A percentile compares a stretch with the other conserved stretches of the same genome.
Evolutionary conservation across 2,797 vertebrate species (phyloP).

Genomic region (Halcyon chelicuti): DNA sequence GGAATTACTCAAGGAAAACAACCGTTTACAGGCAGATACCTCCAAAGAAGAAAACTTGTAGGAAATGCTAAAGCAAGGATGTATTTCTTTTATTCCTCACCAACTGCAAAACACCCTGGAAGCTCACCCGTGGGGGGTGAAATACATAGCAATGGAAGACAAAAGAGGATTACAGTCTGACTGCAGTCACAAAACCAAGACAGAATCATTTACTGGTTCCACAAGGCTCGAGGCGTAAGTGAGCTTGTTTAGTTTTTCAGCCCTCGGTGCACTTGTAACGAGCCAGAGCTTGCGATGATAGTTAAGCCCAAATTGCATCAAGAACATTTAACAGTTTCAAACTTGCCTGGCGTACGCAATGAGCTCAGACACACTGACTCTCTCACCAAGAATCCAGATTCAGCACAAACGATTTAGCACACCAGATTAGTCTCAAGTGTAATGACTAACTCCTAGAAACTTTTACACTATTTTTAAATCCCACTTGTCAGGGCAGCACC

Average conservation of each 20-base stretch:
- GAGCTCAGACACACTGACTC: constrained; percentile 58
- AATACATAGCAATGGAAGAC: not conserved
- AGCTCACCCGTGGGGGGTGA: not conserved
- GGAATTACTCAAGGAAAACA: not conserved
- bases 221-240: not conserved
- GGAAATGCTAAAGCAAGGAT: not conserved
- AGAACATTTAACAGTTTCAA: constrained; percentile 70
- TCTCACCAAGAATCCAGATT: constrained; percentile 42
- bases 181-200: constrained; percentile 13
- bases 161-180: constrained; percentile 4
- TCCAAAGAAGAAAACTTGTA: not conserved
- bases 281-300: constrained; percentile 58
- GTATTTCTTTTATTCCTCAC: not conserved
- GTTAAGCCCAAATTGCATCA: constrained; percentile 52
- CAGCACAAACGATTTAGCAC: constrained; percentile 42
- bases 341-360: constrained; percentile 49
- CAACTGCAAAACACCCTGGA: not conserved
- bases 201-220: not conserved
- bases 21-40: not conserved
- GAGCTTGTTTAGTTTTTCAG: constrained; percentile 31
- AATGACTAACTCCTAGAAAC: constrained; percentile 59
- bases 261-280: not conserved
- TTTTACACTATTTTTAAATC: constrained; percentile 53
- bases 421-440: constrained; percentile 30
- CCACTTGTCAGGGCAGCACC: constrained; percentile 51